These are phyloP conservation scores for Carapus acus DNA, from an alignment of 2,797 vertebrate species.

Conservation along the genomic window DNA sequence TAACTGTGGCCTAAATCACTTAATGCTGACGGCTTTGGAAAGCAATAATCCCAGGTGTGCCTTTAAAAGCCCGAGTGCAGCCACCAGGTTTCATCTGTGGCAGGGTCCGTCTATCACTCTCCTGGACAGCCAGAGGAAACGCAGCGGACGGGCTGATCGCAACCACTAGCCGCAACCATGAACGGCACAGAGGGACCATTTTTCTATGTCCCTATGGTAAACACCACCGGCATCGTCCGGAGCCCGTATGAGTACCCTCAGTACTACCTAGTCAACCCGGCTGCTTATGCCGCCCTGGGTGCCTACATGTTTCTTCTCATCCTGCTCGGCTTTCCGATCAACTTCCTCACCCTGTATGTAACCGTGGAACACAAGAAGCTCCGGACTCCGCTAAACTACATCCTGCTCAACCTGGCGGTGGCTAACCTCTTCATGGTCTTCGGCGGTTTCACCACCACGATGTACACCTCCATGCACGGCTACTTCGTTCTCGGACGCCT, in stretches of 20 bases:
- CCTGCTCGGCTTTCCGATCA: slow-evolving; percentile 86
- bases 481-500: slow-evolving; percentile 90
- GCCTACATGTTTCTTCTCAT: slow-evolving; percentile 97
- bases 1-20: slow-evolving; percentile 78
- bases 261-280: slow-evolving; percentile 91
- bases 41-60: slow-evolving; percentile 69
- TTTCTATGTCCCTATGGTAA: slow-evolving; percentile 91
- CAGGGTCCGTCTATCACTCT: slow-evolving; percentile 61
- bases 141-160: slow-evolving; percentile 79
- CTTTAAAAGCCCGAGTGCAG: slow-evolving; percentile 69
- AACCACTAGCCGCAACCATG: slow-evolving; percentile 79
- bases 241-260: slow-evolving; percentile 92
- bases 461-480: slow-evolving; percentile 90
- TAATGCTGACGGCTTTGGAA: slow-evolving; percentile 78
- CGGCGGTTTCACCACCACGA: slow-evolving; percentile 89
- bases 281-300: slow-evolving; percentile 80
- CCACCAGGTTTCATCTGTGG: slow-evolving; percentile 60
- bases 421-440: slow-evolving; percentile 95
- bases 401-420: slow-evolving; percentile 90
- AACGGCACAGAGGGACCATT: slow-evolving; percentile 92
- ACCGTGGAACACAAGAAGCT: slow-evolving; percentile 98
- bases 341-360: slow-evolving; percentile 94
- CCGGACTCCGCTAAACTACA: slow-evolving; percentile 93
- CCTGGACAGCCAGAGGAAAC: slow-evolving; percentile 60
- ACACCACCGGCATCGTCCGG: slow-evolving; percentile 84